Percentiles rank a stretch among this genome's conserved stretches.
phyloP scores from a whole-genome alignment of 2,888 invertebrate genomes.

The Luffia ferchaultella region DNA sequence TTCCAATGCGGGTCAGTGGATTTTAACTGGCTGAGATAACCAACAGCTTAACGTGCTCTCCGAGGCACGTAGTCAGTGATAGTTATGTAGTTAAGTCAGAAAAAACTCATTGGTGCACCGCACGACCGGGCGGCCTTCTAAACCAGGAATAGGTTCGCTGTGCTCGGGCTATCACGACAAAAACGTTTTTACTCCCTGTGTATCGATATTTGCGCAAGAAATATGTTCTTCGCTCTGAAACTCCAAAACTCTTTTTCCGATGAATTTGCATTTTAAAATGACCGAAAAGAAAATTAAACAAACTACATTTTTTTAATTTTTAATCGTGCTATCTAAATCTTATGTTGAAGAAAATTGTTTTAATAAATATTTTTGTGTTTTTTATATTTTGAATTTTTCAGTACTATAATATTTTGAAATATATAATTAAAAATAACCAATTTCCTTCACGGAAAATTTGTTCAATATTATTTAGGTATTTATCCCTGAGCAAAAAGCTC shows the following conservation, averaged over 20 bases:
- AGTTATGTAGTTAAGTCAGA: no score
- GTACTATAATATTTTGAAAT: neutral
- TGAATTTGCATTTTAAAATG: neutral
- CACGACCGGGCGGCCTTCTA: neutral
- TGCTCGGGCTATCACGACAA: neutral
- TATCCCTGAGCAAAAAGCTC: no score
- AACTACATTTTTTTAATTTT: neutral
- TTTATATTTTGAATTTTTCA: neutral
- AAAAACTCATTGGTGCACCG: no score
- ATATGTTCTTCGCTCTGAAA: neutral
- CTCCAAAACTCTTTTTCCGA: neutral
- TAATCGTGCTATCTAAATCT: neutral
- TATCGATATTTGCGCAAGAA: neutral
- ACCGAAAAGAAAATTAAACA: neutral
- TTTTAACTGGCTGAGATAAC: no score
- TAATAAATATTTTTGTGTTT: neutral
- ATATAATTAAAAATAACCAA: neutral
- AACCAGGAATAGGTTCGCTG: neutral
- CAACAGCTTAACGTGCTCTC: no score
- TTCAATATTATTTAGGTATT: neutral
- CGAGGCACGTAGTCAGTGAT: no score
- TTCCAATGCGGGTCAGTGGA: no score
- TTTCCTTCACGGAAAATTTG: no score
- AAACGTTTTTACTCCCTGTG: neutral
- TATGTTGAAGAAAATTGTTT: neutral